These are phyloP conservation scores for Homarus americanus DNA, from an alignment of 1,140 invertebrate genomes.

Conservation along the genomic window DNA sequence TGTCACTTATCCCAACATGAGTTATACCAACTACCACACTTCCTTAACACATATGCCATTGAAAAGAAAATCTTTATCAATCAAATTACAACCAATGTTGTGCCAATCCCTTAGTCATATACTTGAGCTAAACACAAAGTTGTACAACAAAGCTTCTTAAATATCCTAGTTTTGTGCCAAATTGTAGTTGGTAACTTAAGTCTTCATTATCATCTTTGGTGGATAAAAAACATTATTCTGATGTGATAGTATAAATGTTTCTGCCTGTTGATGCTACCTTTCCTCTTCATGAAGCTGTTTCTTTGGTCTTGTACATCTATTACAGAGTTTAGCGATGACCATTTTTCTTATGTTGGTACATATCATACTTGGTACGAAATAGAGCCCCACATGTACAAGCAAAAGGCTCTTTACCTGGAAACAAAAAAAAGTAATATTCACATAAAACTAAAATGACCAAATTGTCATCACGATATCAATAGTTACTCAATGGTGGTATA, in stretches of 20 bases:
- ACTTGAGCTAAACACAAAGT: conserved; percentile 47
- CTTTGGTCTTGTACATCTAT: conserved; percentile 53
- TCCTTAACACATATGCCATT: not conserved
- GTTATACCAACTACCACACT: not conserved
- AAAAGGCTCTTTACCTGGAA: conserved; percentile 76
- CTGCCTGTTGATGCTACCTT: conserved; percentile 30
- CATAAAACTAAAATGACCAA: not conserved
- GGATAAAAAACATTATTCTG: conserved; percentile 40
- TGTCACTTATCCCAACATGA: conserved; percentile 19
- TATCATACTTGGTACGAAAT: conserved; percentile 77
- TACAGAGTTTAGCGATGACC: conserved; percentile 74
- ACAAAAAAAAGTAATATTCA: not conserved
- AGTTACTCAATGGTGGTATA: too few relatives aligned
- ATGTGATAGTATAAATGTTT: conserved; percentile 19
- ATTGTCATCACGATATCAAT: too few relatives aligned
- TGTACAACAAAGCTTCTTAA: conserved; percentile 7
- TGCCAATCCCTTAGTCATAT: not conserved
- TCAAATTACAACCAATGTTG: not conserved
- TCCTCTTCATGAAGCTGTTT: conserved; percentile 36
- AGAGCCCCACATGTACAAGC: conserved; percentile 76
- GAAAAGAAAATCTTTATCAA: not conserved
- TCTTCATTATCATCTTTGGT: conserved; percentile 56
- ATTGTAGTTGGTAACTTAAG: conserved; percentile 61
- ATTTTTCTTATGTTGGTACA: conserved; percentile 77
- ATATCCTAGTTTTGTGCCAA: conserved; percentile 54